Evolutionary conservation across 2,888 invertebrate species (phyloP), one percentile per base, ranked within the genome.

Genomic region (Drosophila bunnanda): DNA sequence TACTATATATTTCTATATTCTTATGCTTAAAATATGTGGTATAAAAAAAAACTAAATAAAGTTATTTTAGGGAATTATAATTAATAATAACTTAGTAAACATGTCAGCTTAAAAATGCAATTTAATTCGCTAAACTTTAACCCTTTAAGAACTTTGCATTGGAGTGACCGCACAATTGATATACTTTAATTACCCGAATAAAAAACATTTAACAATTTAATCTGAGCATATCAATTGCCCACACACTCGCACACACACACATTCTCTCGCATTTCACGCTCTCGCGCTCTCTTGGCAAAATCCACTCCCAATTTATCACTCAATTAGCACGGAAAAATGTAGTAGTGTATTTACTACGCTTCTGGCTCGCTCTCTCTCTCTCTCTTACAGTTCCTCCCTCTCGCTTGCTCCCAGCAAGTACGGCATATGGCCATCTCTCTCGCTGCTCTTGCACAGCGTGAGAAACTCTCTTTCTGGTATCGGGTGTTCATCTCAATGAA

Each of bases 261-360:
- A 65, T 44, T 53, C 48, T 50, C 43, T 36, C 65, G 58, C 75
- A 80, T 73, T 82, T 82, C 77, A 89, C 89, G 78, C 88, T 78
- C 89, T 79, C 75, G 76, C 76, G 68, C 79, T 75, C 79, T 67
- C 64, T 81, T 76, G 84, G 84, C 84, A 80, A 90, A 90, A 89
- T 89, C 90, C 90, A 89, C 88, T 89, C 88, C 88, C 90, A 90
- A 90, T 90, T 90, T 90, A 90, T 91, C 90, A 90, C 90, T 90
- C 90, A 90, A 90, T 90, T 90, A 90, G 90, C 91, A 89, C 91
- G 81, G 90, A 89, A 89, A 90, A 89, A 89, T 89, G 86, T 87
- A 88, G 89, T 89, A 84, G 89, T 89, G 89, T 85, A 89, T 85
- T 89, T 84, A 89, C 89, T 89, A 85, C 89, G 86, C 83, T 88